Conservation (phyloP, 2,113 vertebrate species). For the Turnix velox region DNA sequence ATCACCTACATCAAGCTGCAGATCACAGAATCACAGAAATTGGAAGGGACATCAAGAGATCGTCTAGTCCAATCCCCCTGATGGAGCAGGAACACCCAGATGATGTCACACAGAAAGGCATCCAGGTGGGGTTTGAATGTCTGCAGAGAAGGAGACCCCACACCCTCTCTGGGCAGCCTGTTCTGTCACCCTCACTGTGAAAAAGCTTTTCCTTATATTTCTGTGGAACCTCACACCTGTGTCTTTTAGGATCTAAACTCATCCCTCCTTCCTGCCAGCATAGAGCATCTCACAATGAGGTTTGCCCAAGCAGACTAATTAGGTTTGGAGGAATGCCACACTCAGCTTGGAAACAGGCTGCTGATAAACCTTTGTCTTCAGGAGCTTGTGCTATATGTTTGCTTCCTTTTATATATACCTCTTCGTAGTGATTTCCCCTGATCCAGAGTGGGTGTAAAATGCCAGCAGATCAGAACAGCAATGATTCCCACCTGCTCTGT, state of each 20-base stretch:
- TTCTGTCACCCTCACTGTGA: too few species aligned
- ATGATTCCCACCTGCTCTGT: background rate
- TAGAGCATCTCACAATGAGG: background rate
- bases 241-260: background rate
- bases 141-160: too few species aligned
- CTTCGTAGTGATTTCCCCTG: background rate
- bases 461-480: background rate
- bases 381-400: background rate
- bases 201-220: too few species aligned
- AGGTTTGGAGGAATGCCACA: background rate
- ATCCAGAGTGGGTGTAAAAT: background rate
- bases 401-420: background rate
- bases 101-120: too few species aligned
- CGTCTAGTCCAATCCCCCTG: too few species aligned
- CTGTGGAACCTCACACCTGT: too few species aligned
- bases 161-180: too few species aligned
- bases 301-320: background rate
- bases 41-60: too few species aligned
- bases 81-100: too few species aligned
- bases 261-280: background rate
- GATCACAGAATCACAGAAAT: too few species aligned
- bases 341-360: background rate
- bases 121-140: too few species aligned
- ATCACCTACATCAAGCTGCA: background rate
- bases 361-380: background rate